phyloP scores from a whole-genome alignment of 2,888 invertebrate species.

The Erebia palarica region DNA sequence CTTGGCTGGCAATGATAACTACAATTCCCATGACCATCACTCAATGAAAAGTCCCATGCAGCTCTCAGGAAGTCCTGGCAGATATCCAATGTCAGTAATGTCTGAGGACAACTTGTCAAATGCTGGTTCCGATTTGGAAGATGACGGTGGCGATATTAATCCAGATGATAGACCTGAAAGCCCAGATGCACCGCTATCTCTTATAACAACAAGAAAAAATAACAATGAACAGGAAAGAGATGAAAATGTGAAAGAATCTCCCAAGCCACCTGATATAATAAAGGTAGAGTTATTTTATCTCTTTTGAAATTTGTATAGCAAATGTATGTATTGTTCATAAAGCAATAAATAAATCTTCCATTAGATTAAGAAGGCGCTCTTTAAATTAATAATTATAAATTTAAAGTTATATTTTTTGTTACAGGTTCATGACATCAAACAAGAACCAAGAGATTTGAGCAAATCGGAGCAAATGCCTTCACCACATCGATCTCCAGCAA shows the following conservation, averaged over 20 bases:
- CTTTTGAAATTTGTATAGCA: not conserved
- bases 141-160: constrained; percentile 83
- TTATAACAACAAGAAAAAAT: constrained; percentile 84
- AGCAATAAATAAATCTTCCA: not conserved
- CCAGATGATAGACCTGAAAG: constrained; percentile 83
- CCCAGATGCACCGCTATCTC: constrained; percentile 86
- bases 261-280: constrained; percentile 78
- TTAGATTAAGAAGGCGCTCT: not conserved
- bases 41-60: constrained; percentile 85
- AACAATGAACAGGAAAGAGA: constrained; percentile 69
- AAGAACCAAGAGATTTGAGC: constrained; percentile 78
- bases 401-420: constrained; percentile 36
- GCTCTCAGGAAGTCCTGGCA: constrained; percentile 78
- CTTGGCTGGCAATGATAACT: constrained; percentile 82
- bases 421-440: constrained; percentile 80
- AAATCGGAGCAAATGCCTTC: constrained; percentile 67
- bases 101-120: constrained; percentile 86
- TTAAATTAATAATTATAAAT: too few relatives aligned
- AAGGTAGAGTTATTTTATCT: constrained; percentile 56
- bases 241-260: constrained; percentile 75
- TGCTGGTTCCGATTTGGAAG: constrained; percentile 86
- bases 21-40: constrained; percentile 81
- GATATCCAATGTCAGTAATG: constrained; percentile 84
- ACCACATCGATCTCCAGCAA: constrained; percentile 79
- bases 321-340: too few relatives aligned